These are phyloP conservation scores for Drosophila lini DNA, from an alignment of 1,140 invertebrate species.

Conservation along the genomic window DNA sequence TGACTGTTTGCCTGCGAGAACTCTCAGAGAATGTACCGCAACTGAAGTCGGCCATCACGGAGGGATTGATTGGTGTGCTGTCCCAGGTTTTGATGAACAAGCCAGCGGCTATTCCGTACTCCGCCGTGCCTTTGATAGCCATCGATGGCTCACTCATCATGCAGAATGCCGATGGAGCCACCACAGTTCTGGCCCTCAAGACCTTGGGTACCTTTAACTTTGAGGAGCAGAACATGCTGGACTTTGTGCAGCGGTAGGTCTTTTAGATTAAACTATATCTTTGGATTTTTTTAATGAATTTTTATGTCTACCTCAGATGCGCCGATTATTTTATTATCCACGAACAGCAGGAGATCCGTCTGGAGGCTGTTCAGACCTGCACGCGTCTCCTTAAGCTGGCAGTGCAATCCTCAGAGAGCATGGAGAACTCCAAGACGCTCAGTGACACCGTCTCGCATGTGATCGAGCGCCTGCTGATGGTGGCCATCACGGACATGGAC, in stretches of 20 bases:
- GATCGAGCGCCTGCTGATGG: conserved; percentile 94
- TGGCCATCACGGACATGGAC: conserved; percentile 98
- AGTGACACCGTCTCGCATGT: conserved; percentile 95
- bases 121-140: conserved; percentile 46
- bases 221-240: conserved; percentile 95
- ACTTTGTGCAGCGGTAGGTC: conserved; percentile 91
- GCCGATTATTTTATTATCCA: conserved; percentile 96
- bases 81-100: conserved; percentile 96
- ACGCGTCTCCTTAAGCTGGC: conserved; percentile 94
- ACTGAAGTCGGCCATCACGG: conserved; percentile 95
- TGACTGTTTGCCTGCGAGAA: conserved; percentile 96
- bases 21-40: conserved; percentile 94
- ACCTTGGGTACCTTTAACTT: conserved; percentile 99
- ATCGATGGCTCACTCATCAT: conserved; percentile 75
- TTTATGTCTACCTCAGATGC: conserved; percentile 85
- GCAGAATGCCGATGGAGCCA: conserved; percentile 88
- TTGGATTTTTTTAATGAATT: fast-evolving
- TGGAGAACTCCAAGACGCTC: conserved; percentile 90
- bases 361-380: conserved; percentile 97
- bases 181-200: conserved; percentile 95
- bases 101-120: conserved; percentile 88
- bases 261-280: fast-evolving
- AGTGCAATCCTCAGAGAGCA: conserved; percentile 86
- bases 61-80: conserved; percentile 94
- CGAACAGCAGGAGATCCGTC: conserved; percentile 95